Percentiles rank a stretch among this genome's conserved stretches.
Evolutionary conservation across 2,113 vertebrate genomes (phyloP).

Genomic region (Nothocercus nigrocapillus): DNA sequence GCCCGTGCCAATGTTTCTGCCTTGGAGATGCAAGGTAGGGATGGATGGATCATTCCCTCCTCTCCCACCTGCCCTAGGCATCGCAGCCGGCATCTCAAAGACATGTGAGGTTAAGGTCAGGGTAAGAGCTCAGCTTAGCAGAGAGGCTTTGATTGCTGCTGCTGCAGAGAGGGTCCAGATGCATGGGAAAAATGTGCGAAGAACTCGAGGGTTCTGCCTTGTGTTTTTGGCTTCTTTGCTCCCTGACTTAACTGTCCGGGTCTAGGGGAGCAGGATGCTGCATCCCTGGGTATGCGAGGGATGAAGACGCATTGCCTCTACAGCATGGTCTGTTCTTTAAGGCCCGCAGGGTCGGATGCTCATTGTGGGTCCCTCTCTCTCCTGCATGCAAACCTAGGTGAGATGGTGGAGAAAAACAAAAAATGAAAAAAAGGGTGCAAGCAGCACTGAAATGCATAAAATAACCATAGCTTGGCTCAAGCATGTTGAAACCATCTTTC

Average conservation of each 20-base stretch:
- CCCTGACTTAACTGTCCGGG: not conserved
- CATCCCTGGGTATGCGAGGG: too few relatives aligned
- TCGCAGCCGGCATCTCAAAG: not conserved
- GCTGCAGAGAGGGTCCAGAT: not conserved
- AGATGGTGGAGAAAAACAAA: not conserved
- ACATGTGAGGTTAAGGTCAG: not conserved
- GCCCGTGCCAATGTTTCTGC: accelerated
- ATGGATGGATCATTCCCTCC: not conserved
- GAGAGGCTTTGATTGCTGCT: not conserved
- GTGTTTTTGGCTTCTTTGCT: too few relatives aligned
- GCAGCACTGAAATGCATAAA: accelerated
- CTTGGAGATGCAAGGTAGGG: not conserved
- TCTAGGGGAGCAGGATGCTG: too few relatives aligned
- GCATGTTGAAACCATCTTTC: not conserved
- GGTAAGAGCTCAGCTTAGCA: not conserved
- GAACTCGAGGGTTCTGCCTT: too few relatives aligned
- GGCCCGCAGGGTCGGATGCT: too few relatives aligned
- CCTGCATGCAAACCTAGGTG: not conserved
- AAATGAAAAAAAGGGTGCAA: not conserved
- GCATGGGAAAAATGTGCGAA: not conserved
- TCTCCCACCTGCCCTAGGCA: not conserved
- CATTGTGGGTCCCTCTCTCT: too few relatives aligned
- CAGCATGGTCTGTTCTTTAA: too few relatives aligned
- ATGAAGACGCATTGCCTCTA: too few relatives aligned
- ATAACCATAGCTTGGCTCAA: accelerated